phyloP scores from a whole-genome alignment of 2,888 invertebrate genomes.

The Coelopa pilipes region DNA sequence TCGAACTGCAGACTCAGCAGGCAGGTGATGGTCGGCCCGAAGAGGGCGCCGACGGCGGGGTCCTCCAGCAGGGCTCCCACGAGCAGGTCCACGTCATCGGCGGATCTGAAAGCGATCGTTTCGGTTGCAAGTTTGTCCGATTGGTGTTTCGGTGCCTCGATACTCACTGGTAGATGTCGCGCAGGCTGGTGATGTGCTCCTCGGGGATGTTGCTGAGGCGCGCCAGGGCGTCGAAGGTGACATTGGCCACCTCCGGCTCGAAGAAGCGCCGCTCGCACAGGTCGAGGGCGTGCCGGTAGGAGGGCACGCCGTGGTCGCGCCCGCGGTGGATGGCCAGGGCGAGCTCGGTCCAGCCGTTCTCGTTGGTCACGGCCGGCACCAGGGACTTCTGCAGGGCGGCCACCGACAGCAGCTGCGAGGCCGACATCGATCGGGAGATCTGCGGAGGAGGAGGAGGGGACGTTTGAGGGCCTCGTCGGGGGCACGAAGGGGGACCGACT shows the following conservation, averaged over 20 bases:
- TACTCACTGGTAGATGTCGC: constrained; percentile 75
- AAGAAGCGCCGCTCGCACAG: constrained; percentile 69
- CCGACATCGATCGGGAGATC: constrained; percentile 71
- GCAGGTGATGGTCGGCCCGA: constrained; percentile 91
- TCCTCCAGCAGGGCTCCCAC: constrained; percentile 86
- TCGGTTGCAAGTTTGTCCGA: no score
- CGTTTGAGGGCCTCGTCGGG: background rate
- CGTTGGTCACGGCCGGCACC: constrained; percentile 63
- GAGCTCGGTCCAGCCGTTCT: constrained; percentile 69
- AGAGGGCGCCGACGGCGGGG: constrained; percentile 80
- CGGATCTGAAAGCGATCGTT: constrained; percentile 64
- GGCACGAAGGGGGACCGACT: constrained; percentile 42
- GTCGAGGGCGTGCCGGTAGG: constrained; percentile 76
- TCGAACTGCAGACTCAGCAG: constrained; percentile 85
- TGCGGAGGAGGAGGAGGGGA: constrained; percentile 52
- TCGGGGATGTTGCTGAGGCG: constrained; percentile 61
- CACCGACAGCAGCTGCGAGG: constrained; percentile 74
- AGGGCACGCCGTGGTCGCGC: constrained; percentile 84
- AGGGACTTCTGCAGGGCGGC: constrained; percentile 70
- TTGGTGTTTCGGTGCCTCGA: background rate
- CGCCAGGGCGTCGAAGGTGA: constrained; percentile 57
- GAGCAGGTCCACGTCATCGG: constrained; percentile 86
- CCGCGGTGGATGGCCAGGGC: constrained; percentile 72
- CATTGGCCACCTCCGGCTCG: constrained; percentile 50
- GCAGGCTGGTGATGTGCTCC: constrained; percentile 73